Base-by-base conservation (phyloP, 2,797 vertebrate genomes). In the Xenopus petersii region DNA sequence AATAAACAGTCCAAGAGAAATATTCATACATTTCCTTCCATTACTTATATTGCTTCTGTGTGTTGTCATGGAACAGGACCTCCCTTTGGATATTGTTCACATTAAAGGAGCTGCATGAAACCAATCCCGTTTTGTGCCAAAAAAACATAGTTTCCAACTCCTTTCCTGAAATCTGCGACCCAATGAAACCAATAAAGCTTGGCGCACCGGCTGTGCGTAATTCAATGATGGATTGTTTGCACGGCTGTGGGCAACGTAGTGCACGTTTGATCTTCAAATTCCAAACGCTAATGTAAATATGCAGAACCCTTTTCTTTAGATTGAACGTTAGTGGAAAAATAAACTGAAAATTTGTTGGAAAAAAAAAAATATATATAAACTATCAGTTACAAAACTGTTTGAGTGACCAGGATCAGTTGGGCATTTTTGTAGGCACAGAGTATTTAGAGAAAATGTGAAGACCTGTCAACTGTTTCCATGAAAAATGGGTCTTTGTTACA, bases 261-360 rank as follows among this genome's bases (percentile, higher is more conserved):
- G 30, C 15, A 30, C 21, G 71, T 79, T 69, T 79, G 71, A 74
- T 74, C 71, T 74, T 60, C 67, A 70, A 46, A 61, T 79, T 79
- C 21, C 64, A 51, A 79, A 74, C 65, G 66, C 76, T 79, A 70
- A 74, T 54, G 60, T 74, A 79, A 79, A 79, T 58, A 74, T 10
- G 17, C 24, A 79, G 26, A 51, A 55, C 71, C 55, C 17, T 61
- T 59, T 74, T 79, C 61, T 70, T 67, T 64, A 70, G 76, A 79
- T 78, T 78, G 69, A 73, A 73, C 74, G 61, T 51, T 46, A 12
- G 54, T 79, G 76, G 67, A 79, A 79, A 79, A 79, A 79, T 79
- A 79, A 69, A 73, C 64, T 60, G 54, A 64, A 74, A 74, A 78
- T 78, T 73, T 73, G 58, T 63, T 42, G 58, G 51, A 70, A 69